phyloP scores from a whole-genome alignment of 2,888 invertebrate genomes.

The Mythimna albipuncta region DNA sequence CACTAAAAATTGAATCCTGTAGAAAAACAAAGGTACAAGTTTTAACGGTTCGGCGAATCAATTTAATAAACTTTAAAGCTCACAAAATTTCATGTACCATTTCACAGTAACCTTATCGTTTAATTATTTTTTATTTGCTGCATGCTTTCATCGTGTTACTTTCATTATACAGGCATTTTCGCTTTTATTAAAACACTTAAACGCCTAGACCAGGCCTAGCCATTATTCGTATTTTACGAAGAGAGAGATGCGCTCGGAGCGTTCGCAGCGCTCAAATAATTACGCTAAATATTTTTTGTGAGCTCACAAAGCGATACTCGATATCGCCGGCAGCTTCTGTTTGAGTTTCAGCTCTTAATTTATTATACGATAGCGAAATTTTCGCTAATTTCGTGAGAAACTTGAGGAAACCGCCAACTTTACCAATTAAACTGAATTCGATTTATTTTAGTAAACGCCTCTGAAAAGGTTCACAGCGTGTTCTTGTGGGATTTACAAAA shows the following conservation, averaged over 20 bases:
- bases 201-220: slow-evolving; percentile 12
- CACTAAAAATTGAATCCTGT: too few relatives aligned
- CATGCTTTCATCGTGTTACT: neutral
- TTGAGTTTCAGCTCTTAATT: slow-evolving; percentile 74
- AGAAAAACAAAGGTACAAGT: neutral
- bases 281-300: slow-evolving; percentile 65
- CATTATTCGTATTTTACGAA: slow-evolving; percentile 27
- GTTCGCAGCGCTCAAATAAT: slow-evolving; percentile 58
- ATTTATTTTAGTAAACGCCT: slow-evolving; percentile 79
- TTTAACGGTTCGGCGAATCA: neutral
- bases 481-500: slow-evolving; percentile 74
- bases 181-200: slow-evolving; percentile 27
- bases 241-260: slow-evolving; percentile 36
- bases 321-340: slow-evolving; percentile 65
- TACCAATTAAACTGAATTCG: slow-evolving; percentile 83
- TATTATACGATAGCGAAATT: slow-evolving; percentile 75
- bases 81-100: neutral
- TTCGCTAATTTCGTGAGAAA: slow-evolving; percentile 76
- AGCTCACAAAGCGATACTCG: slow-evolving; percentile 62
- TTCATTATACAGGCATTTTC: slow-evolving; percentile 6
- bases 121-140: neutral
- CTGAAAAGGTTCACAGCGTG: slow-evolving; percentile 66
- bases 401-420: slow-evolving; percentile 77
- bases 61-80: neutral
- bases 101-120: slow-evolving; percentile 1